Evolutionary conservation across 2,797 vertebrate species (phyloP), one percentile per base, ranked within the genome.

Genomic region (Botia almorhae): DNA sequence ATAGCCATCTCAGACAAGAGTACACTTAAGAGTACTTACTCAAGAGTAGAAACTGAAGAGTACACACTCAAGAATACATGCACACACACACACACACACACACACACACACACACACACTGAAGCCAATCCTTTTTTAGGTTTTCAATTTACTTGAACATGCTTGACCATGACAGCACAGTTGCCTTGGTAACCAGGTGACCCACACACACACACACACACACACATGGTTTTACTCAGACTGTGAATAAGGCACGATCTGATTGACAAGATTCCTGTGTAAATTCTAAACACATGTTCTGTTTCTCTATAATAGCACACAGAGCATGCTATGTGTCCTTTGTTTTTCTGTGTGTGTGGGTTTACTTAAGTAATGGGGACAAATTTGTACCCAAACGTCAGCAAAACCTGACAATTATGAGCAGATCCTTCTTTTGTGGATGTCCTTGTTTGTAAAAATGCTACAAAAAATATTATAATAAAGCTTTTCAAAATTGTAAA

Each of bases 181-280:
- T 74, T 81, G 68, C 71, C 39, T 26, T 68, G 71, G 84, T 68
- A 81, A 85, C 84, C 68, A 83, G 74, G 82, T 81, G 61, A 73
- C 48, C 72, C 17, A 19, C 50, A 17, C 50, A 53, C 14, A 48
- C 23, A 76, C n/a, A 39, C 51, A 68, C 29, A 19, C 50, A 17
- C 50, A 53, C 14, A 48, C 23, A 76, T 4, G 5, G 36, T 48
- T 72, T 48, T 60, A 65, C 16, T 55, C 53, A 23, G 64, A 23
- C 50, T 55, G 58, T 65, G 17, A 70, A 46, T 19, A 60, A 70
- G 19, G 43, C 23, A 70, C 23, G 48, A n/a, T 58, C 33, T 56
- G 43, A 1, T 26, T 61, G 13, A 67, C 14, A 51, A 53, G 56
- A 13, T 63, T 71, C 51, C 68, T 64, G 14, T 53, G 2, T 43